These are phyloP conservation scores for Chelon labrosus DNA, from an alignment of 2,797 vertebrate genomes.

Conservation along the genomic window DNA sequence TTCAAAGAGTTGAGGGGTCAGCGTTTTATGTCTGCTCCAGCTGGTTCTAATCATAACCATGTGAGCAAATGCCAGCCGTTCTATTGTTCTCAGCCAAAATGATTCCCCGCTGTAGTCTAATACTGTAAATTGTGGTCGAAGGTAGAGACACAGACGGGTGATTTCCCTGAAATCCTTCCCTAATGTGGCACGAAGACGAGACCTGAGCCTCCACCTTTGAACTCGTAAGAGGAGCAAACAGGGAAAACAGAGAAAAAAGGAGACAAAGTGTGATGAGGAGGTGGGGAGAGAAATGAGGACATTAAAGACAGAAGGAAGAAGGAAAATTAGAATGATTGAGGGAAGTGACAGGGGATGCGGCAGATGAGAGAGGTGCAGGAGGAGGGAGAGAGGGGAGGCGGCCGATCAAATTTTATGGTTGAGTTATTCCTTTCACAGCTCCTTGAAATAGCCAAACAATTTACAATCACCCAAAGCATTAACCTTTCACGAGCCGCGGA, in stretches of 20 bases:
- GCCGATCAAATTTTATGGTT: conserved; percentile 79
- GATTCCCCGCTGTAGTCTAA: conserved; percentile 9
- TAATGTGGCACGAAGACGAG: conserved; percentile 19
- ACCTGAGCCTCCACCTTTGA: conserved; percentile 31
- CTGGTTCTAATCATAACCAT: conserved; percentile 43
- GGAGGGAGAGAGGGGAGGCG: conserved; percentile 42
- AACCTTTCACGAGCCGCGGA: conserved; percentile 77
- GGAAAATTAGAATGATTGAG: conserved; percentile 56
- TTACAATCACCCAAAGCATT: conserved; percentile 81
- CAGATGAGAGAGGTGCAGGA: conserved; percentile 34
- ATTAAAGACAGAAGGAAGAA: conserved; percentile 19
- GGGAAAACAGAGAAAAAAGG: conserved; percentile 4
- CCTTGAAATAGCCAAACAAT: conserved; percentile 79
- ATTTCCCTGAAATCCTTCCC: conserved; percentile 20
- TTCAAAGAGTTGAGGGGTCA: conserved; percentile 51
- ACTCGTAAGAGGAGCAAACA: conserved; percentile 31
- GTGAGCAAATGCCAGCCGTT: conserved; percentile 35
- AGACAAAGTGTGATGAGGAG: conserved; percentile 23
- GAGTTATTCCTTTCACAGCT: conserved; percentile 72
- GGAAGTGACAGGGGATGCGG: conserved; percentile 45
- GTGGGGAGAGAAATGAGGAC: conserved; percentile 26
- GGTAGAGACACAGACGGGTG: not conserved
- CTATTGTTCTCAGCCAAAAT: not conserved
- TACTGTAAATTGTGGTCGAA: conserved; percentile 23
- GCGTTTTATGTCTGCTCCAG: conserved; percentile 25